phyloP scores from a whole-genome alignment of 2,888 invertebrate genomes.

The Belgica antarctica region DNA sequence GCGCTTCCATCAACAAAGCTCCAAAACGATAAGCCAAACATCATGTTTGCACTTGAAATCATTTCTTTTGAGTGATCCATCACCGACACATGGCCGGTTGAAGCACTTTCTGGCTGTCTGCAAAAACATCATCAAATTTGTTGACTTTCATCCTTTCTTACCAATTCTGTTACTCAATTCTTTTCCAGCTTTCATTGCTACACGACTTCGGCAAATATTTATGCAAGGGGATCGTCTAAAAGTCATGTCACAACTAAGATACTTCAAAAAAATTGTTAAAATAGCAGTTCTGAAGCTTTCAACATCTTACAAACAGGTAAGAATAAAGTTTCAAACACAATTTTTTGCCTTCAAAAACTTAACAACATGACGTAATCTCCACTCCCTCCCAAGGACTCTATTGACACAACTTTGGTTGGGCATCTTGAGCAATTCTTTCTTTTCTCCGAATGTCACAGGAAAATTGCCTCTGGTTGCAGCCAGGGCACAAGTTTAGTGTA shows the following conservation, averaged over 20 bases:
- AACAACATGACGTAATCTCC: too few species aligned
- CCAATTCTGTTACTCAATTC: background rate
- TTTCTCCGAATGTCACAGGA: conserved; percentile 9
- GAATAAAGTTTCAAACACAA: too few species aligned
- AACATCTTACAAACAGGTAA: too few species aligned
- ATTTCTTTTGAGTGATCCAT: conserved; percentile 26
- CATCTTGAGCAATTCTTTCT: background rate
- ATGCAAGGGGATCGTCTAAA: too few species aligned
- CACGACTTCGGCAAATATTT: conserved; percentile 30
- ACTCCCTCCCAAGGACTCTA: background rate
- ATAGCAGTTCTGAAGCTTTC: too few species aligned
- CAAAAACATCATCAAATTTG: conserved; percentile 32
- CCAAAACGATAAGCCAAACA: conserved; percentile 36
- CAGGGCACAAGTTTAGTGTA: conserved; percentile 26
- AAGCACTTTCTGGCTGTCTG: conserved; percentile 10
- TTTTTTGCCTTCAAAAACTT: too few species aligned
- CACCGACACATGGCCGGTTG: conserved; percentile 28
- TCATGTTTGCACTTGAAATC: conserved; percentile 39
- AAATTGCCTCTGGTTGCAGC: conserved; percentile 20
- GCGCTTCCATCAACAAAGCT: background rate
- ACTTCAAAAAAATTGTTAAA: background rate
- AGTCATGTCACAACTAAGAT: too few species aligned
- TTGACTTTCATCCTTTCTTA: conserved; percentile 30
- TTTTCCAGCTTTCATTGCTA: conserved; percentile 5
- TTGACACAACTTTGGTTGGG: conserved; percentile 12